Conservation (phyloP, 1,140 invertebrate genomes). For the Conus ventricosus region DNA sequence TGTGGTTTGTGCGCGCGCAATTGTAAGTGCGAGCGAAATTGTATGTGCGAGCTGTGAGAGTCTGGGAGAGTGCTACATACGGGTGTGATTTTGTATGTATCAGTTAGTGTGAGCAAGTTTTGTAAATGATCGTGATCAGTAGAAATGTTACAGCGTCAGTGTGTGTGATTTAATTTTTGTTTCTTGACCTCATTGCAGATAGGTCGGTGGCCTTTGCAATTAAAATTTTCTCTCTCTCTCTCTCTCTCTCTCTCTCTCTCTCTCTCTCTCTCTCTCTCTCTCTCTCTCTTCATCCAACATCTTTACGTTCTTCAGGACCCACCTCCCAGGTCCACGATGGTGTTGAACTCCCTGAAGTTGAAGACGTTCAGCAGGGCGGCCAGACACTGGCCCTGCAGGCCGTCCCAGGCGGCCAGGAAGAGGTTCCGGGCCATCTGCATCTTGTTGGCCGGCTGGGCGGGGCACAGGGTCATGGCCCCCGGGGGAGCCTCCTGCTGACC, state of each 20-base stretch:
- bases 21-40: no score
- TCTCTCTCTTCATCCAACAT: background rate
- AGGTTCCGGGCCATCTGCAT: background rate
- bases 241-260: slow-evolving; percentile 18
- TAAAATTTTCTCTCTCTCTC: slow-evolving; percentile 20
- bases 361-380: background rate
- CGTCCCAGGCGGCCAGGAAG: slow-evolving; percentile 12
- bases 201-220: no score
- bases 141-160: no score
- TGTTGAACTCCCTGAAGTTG: background rate
- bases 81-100: no score
- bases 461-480: background rate
- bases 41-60: no score
- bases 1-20: no score
- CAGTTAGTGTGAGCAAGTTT: no score
- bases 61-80: no score
- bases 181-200: no score
- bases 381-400: background rate
- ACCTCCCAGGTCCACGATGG: slow-evolving; percentile 23
- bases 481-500: background rate
- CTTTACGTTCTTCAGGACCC: background rate
- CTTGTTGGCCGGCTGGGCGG: background rate
- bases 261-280: slow-evolving; percentile 2
- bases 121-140: no score
- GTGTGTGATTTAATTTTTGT: no score